These are phyloP conservation scores for Dendrolimus houi DNA, from an alignment of 2,888 invertebrate species.

Conservation along the genomic window DNA sequence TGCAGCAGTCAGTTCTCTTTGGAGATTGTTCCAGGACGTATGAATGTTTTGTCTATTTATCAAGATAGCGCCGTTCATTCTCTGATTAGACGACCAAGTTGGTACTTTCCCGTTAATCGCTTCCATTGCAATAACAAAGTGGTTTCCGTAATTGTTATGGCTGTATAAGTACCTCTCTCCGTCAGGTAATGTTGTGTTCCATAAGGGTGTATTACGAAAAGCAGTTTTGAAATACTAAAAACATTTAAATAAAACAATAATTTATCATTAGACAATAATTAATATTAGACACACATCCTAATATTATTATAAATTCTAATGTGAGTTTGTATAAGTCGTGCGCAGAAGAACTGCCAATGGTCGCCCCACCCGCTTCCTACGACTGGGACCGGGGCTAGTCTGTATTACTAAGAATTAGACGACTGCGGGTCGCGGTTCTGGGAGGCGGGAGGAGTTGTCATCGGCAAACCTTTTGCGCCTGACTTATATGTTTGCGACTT, in stretches of 20 bases:
- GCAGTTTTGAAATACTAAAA: slow-evolving; percentile 54
- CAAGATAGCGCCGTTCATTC: slow-evolving; percentile 41
- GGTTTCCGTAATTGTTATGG: slow-evolving; percentile 77
- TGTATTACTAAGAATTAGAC: too few relatives aligned
- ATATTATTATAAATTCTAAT: too few relatives aligned
- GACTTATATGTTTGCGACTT: too few relatives aligned
- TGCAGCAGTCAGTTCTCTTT: slow-evolving; percentile 59
- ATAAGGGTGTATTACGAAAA: slow-evolving; percentile 66
- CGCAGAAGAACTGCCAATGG: too few relatives aligned
- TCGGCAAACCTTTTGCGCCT: too few relatives aligned
- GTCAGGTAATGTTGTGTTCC: slow-evolving; percentile 50
- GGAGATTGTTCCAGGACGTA: slow-evolving; percentile 77
- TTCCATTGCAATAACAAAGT: slow-evolving; percentile 43
- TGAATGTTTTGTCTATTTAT: slow-evolving; percentile 68
- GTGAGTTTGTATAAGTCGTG: too few relatives aligned
- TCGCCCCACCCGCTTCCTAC: too few relatives aligned
- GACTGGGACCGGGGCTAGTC: too few relatives aligned
- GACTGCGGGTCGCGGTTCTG: too few relatives aligned
- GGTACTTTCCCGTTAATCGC: slow-evolving; percentile 26
- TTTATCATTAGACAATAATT: too few relatives aligned
- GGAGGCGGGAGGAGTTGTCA: too few relatives aligned
- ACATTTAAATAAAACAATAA: background rate
- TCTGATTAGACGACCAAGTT: slow-evolving; percentile 41
- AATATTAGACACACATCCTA: too few relatives aligned
- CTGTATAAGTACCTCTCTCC: slow-evolving; percentile 46